phyloP scores from a whole-genome alignment of 1,140 invertebrate species.

The Temnothorax curvispinosus region DNA sequence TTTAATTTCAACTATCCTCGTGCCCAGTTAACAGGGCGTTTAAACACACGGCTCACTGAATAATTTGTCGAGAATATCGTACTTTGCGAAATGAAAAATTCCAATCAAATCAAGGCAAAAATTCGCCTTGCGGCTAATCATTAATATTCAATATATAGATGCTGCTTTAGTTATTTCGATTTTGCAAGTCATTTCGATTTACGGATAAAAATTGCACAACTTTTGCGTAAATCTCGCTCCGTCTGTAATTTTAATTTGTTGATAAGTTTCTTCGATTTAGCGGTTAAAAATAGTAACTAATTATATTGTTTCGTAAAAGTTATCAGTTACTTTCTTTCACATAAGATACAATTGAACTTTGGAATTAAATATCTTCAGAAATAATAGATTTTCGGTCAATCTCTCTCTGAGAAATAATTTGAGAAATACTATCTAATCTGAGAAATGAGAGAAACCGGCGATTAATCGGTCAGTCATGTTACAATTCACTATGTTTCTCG shows the following conservation, averaged over 20 bases:
- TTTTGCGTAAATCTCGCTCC: neutral
- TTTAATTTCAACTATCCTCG: constrained; percentile 42
- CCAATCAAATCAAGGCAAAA: constrained; percentile 1
- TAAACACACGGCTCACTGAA: neutral
- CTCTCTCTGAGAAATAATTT: neutral
- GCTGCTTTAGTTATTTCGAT: neutral
- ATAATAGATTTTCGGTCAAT: neutral
- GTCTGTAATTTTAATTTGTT: constrained; percentile 15
- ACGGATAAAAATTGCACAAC: neutral
- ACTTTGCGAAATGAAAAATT: constrained; percentile 2
- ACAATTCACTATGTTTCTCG: neutral
- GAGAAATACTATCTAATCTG: neutral
- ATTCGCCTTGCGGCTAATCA: neutral
- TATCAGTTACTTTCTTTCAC: neutral
- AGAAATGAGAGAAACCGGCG: neutral
- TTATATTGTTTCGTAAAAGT: neutral
- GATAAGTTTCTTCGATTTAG: neutral
- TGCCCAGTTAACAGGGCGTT: neutral
- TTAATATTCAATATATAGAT: constrained; percentile 39
- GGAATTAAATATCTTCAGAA: neutral
- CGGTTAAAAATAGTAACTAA: neutral
- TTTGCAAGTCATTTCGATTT: too few species aligned
- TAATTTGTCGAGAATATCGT: neutral
- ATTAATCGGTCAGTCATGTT: constrained; percentile 11
- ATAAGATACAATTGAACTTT: neutral